Percentiles rank a stretch among this genome's conserved stretches.
Evolutionary conservation across 2,888 invertebrate species (phyloP).

Genomic region (Lepidocyrtoides sp.): DNA sequence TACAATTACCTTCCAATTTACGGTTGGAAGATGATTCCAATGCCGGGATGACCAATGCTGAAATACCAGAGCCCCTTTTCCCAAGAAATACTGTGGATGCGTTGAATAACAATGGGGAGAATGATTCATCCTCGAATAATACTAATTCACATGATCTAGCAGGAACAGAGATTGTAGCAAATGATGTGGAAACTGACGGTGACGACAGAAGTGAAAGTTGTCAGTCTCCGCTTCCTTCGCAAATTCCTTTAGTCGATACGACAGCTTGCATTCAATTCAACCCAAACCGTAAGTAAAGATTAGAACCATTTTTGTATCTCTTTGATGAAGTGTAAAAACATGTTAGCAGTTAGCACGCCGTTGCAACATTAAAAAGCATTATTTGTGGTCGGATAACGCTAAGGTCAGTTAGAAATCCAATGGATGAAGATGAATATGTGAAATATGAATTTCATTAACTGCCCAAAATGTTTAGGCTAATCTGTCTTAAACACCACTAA

Average conservation of each 20-base stretch:
- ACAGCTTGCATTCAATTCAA: background rate
- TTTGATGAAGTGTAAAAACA: no score
- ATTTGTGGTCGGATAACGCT: no score
- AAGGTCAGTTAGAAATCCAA: no score
- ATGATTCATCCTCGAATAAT: background rate
- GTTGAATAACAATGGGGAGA: background rate
- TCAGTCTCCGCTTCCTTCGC: background rate
- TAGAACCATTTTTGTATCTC: no score
- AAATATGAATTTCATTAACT: no score
- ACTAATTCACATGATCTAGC: no score
- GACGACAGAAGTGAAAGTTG: background rate
- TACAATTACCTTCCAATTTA: background rate
- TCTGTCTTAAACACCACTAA: no score
- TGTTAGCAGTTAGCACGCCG: no score
- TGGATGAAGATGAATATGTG: no score
- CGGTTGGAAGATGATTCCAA: background rate
- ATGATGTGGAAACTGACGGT: background rate
- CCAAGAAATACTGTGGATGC: background rate
- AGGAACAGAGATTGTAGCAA: background rate
- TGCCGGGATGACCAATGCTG: background rate
- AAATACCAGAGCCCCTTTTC: conserved; percentile 58
- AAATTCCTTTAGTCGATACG: background rate
- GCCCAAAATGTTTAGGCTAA: no score
- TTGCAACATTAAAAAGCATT: no score
- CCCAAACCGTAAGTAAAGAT: conserved; percentile 45